Evolutionary conservation across 2,113 vertebrate genomes (phyloP).

Genomic region (Scortum barcoo): DNA sequence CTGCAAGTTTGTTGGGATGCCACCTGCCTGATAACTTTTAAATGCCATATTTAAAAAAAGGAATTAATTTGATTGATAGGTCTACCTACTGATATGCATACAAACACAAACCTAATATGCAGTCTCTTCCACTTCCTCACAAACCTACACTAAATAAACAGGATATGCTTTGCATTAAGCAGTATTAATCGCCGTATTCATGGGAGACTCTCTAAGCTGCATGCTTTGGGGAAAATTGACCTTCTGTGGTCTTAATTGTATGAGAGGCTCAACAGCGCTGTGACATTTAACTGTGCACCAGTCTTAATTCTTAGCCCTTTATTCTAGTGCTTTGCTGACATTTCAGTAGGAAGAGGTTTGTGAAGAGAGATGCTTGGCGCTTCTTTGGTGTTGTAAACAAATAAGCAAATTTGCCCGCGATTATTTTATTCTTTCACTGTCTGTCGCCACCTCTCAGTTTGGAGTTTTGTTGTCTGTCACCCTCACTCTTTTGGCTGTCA

Average conservation of each 20-base stretch:
- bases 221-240: conserved; percentile 73
- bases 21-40: conserved; percentile 47
- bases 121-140: conserved; percentile 6
- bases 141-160: conserved; percentile 35
- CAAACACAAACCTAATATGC: conserved; percentile 33
- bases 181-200: conserved; percentile 71
- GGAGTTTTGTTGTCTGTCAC: not conserved
- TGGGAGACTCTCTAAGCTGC: conserved; percentile 58
- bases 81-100: conserved; percentile 30
- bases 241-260: conserved; percentile 81
- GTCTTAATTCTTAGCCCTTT: conserved; percentile 75
- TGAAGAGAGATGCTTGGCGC: conserved; percentile 52
- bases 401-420: conserved; percentile 44
- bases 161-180: conserved; percentile 69
- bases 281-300: conserved; percentile 78
- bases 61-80: conserved; percentile 54
- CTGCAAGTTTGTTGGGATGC: conserved; percentile 15
- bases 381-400: conserved; percentile 62
- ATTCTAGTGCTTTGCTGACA: conserved; percentile 77
- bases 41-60: conserved; percentile 45
- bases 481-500: conserved; percentile 11
- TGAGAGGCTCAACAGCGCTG: conserved; percentile 67
- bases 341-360: conserved; percentile 66
- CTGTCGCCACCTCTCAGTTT: not conserved
- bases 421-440: conserved; percentile 44